Evolutionary conservation across 2,888 invertebrate genomes (phyloP).

Genomic region (Lepeophtheirus nordmannii): DNA sequence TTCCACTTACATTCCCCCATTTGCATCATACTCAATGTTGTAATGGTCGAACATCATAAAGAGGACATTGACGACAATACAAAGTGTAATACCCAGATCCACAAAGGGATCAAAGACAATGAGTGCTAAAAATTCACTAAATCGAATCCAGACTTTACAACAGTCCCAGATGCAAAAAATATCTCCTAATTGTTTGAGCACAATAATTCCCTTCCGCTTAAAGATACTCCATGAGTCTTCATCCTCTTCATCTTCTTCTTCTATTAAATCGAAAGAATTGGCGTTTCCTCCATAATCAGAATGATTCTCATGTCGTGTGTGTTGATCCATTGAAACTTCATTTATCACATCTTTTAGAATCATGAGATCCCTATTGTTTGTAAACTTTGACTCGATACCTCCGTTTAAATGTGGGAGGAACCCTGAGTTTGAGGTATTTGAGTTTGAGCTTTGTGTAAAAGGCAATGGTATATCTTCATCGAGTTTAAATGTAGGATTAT

Average conservation of each 20-base stretch:
- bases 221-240: constrained; percentile 9
- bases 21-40: constrained; percentile 41
- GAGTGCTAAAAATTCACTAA: constrained; percentile 30
- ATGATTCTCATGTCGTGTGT: constrained; percentile 32
- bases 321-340: constrained; percentile 59
- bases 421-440: background rate
- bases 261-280: background rate
- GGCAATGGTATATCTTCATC: background rate
- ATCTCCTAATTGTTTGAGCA: background rate
- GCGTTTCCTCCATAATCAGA: background rate
- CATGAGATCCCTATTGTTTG: constrained; percentile 66
- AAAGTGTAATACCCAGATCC: constrained; percentile 32
- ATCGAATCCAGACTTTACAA: constrained; percentile 30
- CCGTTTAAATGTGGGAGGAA: background rate
- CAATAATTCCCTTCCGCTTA: background rate
- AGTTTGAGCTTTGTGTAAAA: background rate
- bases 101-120: constrained; percentile 23
- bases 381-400: background rate
- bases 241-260: constrained; percentile 13
- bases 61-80: constrained; percentile 35
- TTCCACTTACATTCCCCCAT: constrained; percentile 65
- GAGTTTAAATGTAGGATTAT: background rate
- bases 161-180: constrained; percentile 34
- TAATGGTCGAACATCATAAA: constrained; percentile 36
- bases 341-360: constrained; percentile 91